A percentile compares a stretch with the other conserved stretches of the same genome.
These are phyloP conservation scores for Nymphicus hollandicus DNA, from an alignment of 2,113 vertebrate genomes.

Conservation along the genomic window DNA sequence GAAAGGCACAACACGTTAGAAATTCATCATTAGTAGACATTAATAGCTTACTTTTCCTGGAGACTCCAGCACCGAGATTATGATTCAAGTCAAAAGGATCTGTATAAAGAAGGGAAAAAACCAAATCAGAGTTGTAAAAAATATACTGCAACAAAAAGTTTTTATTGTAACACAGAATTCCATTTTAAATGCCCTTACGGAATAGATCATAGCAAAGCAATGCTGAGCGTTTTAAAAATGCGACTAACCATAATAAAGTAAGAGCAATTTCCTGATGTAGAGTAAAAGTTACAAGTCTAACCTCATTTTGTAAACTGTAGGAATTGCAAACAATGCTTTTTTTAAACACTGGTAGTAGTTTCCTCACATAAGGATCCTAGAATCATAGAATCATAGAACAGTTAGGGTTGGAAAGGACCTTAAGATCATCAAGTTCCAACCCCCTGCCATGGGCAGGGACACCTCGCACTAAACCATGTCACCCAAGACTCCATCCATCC, in stretches of 20 bases:
- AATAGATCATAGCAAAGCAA: not conserved
- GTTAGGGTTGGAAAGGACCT: not conserved
- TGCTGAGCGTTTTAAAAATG: not conserved
- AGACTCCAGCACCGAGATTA: slow-evolving; percentile 98
- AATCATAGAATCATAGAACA: not conserved
- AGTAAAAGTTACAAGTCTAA: not conserved
- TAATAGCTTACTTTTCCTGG: slow-evolving; percentile 91
- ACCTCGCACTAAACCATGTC: not conserved
- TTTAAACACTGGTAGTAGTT: not conserved
- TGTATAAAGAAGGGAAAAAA: slow-evolving; percentile 54
- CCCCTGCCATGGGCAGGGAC: not conserved
- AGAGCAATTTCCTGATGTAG: not conserved
- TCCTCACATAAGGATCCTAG: not conserved
- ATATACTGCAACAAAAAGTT: not conserved
- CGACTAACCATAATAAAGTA: not conserved
- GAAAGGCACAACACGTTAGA: not conserved
- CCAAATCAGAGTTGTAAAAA: not conserved
- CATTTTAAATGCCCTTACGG: not conserved
- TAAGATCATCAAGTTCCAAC: not conserved
- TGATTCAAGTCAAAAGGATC: slow-evolving; percentile 99
- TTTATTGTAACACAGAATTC: not conserved
- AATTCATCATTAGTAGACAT: not conserved
- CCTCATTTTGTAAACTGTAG: not conserved
- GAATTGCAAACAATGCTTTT: not conserved
- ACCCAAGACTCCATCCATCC: not conserved